These are phyloP conservation scores for Clarias magur DNA, from an alignment of 2,113 vertebrate species.

Conservation along the genomic window DNA sequence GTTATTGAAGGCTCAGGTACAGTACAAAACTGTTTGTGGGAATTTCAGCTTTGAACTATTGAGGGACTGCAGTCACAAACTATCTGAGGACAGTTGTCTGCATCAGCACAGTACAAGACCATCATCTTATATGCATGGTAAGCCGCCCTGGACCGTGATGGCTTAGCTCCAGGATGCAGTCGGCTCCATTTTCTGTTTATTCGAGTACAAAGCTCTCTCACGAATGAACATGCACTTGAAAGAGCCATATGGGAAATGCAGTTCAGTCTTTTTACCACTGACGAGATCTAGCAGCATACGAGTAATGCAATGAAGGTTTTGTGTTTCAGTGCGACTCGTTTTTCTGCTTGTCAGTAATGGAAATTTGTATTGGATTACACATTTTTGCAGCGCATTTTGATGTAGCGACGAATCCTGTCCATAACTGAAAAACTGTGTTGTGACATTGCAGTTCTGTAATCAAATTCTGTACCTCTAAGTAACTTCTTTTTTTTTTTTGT, in stretches of 20 bases:
- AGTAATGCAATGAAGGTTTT: neutral
- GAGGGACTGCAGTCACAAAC: too few species aligned
- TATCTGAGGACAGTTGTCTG: too few species aligned
- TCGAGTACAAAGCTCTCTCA: neutral
- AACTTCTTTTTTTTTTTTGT: neutral
- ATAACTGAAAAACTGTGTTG: neutral
- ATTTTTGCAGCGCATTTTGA: neutral
- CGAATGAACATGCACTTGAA: neutral
- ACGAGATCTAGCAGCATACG: neutral
- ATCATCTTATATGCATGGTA: neutral
- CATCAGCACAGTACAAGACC: too few species aligned
- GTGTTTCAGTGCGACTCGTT: neutral
- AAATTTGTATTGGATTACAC: neutral
- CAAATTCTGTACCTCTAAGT: neutral
- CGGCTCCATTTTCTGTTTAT: slow-evolving; percentile 3
- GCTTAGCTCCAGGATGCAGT: neutral
- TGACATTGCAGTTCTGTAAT: neutral
- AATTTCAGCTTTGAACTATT: too few species aligned
- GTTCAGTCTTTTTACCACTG: neutral
- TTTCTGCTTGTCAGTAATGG: neutral
- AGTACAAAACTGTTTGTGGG: too few species aligned
- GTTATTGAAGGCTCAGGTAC: too few species aligned
- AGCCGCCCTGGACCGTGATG: neutral
- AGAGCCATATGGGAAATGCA: neutral
- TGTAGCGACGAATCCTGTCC: neutral